Percentiles rank a stretch among this genome's conserved stretches.
These are phyloP conservation scores for Hemaris fuciformis DNA, from an alignment of 2,888 invertebrate genomes.

Conservation along the genomic window DNA sequence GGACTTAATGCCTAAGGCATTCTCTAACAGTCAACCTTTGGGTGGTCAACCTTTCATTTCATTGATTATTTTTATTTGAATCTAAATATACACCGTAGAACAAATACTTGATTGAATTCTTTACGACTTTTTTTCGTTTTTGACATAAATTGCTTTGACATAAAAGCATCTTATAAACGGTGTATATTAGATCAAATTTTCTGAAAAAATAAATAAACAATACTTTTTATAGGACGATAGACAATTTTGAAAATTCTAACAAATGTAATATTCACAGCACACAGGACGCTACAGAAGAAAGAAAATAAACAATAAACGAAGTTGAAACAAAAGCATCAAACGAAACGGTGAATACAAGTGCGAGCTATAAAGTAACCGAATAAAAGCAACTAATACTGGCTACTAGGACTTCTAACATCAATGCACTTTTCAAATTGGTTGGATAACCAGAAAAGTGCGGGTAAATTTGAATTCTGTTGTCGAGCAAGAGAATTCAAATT, in stretches of 20 bases:
- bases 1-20: too few relatives aligned
- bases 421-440: slow-evolving; percentile 34
- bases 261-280: slow-evolving; percentile 29
- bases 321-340: slow-evolving; percentile 61
- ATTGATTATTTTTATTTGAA: background rate
- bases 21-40: too few relatives aligned
- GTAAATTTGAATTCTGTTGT: slow-evolving; percentile 38
- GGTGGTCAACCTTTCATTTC: too few relatives aligned
- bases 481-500: slow-evolving; percentile 37
- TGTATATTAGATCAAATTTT: background rate
- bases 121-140: background rate
- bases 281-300: slow-evolving; percentile 70
- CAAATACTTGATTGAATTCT: background rate
- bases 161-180: background rate
- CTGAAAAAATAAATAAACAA: background rate
- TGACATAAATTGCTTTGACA: background rate
- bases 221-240: background rate
- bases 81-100: background rate
- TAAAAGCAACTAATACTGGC: slow-evolving; percentile 72
- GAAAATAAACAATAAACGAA: slow-evolving; percentile 51
- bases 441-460: slow-evolving; percentile 34
- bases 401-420: slow-evolving; percentile 74
- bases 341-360: slow-evolving; percentile 76
- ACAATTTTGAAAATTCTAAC: background rate
- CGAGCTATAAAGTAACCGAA: slow-evolving; percentile 74